Conservation (phyloP, 2,888 invertebrate genomes). For the Exephanes ischioxanthus region DNA sequence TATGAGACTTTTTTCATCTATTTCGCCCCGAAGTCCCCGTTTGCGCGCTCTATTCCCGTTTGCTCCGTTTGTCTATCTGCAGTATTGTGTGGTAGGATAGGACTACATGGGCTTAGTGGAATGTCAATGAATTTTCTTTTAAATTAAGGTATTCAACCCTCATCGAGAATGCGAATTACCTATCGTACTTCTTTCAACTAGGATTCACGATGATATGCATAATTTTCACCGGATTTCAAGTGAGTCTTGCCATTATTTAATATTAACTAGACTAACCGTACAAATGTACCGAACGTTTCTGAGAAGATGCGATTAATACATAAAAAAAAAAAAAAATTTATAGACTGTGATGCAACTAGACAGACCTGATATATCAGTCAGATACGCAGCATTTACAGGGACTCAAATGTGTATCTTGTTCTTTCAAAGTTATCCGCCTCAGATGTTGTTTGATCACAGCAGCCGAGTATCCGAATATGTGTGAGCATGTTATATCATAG, state of each 20-base stretch:
- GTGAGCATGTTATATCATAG: conserved; percentile 44
- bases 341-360: conserved; percentile 66
- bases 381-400: conserved; percentile 62
- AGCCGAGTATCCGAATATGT: conserved; percentile 57
- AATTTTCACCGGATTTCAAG: conserved; percentile 76
- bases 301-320: background rate
- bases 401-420: conserved; percentile 59
- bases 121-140: background rate
- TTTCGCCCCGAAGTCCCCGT: no score
- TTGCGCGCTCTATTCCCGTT: no score
- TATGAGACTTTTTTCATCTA: no score
- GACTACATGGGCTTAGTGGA: background rate
- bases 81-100: background rate
- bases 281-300: background rate
- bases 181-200: conserved; percentile 75
- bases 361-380: conserved; percentile 53
- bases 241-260: conserved; percentile 48
- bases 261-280: background rate
- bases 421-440: conserved; percentile 65
- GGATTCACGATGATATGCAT: conserved; percentile 75
- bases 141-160: conserved; percentile 70
- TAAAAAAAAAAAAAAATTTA: background rate
- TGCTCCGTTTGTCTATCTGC: background rate
- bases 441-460: conserved; percentile 66
- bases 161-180: conserved; percentile 70